Evolutionary conservation across 2,797 vertebrate species (phyloP), one percentile per base, ranked within the genome.

Genomic region (Sebastes vulpes): DNA sequence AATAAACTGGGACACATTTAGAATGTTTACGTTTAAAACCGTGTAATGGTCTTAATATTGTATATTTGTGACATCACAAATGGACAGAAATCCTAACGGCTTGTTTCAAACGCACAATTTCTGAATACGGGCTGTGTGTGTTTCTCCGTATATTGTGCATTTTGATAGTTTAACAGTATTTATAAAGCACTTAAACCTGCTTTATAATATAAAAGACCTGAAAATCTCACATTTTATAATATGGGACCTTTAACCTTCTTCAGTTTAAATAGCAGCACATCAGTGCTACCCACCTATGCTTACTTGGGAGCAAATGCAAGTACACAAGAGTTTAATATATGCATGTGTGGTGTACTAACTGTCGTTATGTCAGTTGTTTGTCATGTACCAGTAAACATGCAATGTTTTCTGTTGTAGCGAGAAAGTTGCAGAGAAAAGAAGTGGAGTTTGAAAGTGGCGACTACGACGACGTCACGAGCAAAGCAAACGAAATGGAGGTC

Each of bases 361-460:
- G 25, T 32, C 29, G 56, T 3, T 3, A 7, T 53, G 50, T 58
- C 26, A 5, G 18, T 2, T 71, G 32, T 65, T 35, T 53, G n/a
- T 60, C 3, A n/a, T 23, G 2, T 20, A 1, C 12, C 23, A 20
- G 6, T 78, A 57, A 65, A 65, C 56, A 1, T 61, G 16, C 69
- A 1, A 66, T 10, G 1, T 4, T 63, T 76, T 64, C 61, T 56
- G 3, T 29, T 77, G 26, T n/a, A 93, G 90, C 8, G 7, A 82
- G 6, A 59, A 72, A 35, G 20, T 6, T 48, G 25, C 9, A 68
- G 46, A 28, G 3, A 9, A 50, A 74, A 9, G 65, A 81, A 10
- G 20, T 7, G 0, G 69, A 78, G 29, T 77, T 85, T 72, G 91
- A 94, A 48, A 85, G 64, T 50, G 90, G 83, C 0, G 64, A 94